Base-by-base conservation (phyloP, 1,140 invertebrate species). In the Scylla paramamosain region DNA sequence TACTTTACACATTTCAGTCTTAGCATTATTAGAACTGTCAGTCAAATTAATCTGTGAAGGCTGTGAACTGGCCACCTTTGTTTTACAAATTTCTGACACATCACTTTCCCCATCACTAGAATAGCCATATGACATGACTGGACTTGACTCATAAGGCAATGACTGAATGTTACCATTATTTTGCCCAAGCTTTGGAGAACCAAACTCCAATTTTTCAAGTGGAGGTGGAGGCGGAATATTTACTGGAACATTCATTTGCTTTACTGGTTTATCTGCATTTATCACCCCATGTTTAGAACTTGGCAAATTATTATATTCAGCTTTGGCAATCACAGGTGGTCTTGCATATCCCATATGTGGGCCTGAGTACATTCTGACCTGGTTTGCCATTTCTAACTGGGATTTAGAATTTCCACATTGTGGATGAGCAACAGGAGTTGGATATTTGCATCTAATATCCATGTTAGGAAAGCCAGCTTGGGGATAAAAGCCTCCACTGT, bases 71-170 rank as follows among this genome's bases (percentile, higher is more conserved):
- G 67, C 67, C n/a, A 77, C 12, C 0, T 12, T 7, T n/a, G 67
- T 12, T n/a, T 77, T 77, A n/a, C 20, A 0, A n/a, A 20, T 77
- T n/a, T 77, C 67, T 20, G 16, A 20, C 20, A 25, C 67, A 77
- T 77, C 67, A 77, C 67, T 77, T n/a, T 77, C 67, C n/a, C 67
- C 67, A 77, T 77, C 67, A 77, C 67, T 77, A 7, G 67, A 77
- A 77, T 77, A 20, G 8, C 67, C 67, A 77, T 77, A 77, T n/a
- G 67, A 77, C 67, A 77, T 77, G 20, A n/a, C 67, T 77, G 67
- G 67, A n/a, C 67, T 77, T 7, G 67, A 25, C n/a, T 77, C 67
- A 25, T n/a, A 77, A 12, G 67, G 67, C n/a, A n/a, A 16, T 59
- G 10, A 20, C 52, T 59, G 67, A 77, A n/a, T 77, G 67, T 25